Conservation (phyloP, 2,888 invertebrate species). For the Willowsia nigromaculata region DNA sequence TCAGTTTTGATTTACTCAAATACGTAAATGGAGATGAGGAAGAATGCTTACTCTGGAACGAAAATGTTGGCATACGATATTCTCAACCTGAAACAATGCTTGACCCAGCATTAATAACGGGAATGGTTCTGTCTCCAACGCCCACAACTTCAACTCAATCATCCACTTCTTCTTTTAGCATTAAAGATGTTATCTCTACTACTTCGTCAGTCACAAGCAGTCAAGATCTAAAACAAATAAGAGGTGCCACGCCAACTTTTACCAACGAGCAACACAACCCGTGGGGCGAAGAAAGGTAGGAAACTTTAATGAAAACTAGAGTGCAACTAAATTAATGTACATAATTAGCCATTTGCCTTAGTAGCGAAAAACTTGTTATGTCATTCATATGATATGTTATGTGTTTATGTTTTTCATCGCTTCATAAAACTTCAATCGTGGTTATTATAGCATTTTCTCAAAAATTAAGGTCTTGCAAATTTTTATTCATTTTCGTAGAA, state of each 20-base stretch:
- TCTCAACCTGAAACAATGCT: conserved; percentile 55
- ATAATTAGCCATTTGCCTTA: too few relatives aligned
- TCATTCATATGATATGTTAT: too few relatives aligned
- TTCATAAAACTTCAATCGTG: too few relatives aligned
- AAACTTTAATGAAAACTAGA: neutral
- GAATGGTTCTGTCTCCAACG: conserved; percentile 55
- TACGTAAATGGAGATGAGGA: conserved; percentile 82
- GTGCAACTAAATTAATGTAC: too few relatives aligned
- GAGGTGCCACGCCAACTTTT: neutral
- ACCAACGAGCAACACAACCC: conserved; percentile 57
- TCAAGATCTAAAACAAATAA: conserved; percentile 33
- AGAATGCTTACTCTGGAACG: conserved; percentile 49
- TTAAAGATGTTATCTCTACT: neutral
- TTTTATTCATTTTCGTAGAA: neutral
- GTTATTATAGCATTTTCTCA: too few relatives aligned
- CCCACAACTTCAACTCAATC: conserved; percentile 35
- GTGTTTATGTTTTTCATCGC: too few relatives aligned
- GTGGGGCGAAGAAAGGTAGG: conserved; percentile 66
- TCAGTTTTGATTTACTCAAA: conserved; percentile 85
- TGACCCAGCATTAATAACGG: conserved; percentile 54
- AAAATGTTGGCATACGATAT: conserved; percentile 30
- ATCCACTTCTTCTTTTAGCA: neutral
- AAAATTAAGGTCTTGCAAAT: neutral
- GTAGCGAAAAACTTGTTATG: too few relatives aligned
- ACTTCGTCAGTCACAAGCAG: neutral